These are phyloP conservation scores for Ochotona curzoniae DNA, from an alignment of 2,113 vertebrate genomes.

Conservation along the genomic window DNA sequence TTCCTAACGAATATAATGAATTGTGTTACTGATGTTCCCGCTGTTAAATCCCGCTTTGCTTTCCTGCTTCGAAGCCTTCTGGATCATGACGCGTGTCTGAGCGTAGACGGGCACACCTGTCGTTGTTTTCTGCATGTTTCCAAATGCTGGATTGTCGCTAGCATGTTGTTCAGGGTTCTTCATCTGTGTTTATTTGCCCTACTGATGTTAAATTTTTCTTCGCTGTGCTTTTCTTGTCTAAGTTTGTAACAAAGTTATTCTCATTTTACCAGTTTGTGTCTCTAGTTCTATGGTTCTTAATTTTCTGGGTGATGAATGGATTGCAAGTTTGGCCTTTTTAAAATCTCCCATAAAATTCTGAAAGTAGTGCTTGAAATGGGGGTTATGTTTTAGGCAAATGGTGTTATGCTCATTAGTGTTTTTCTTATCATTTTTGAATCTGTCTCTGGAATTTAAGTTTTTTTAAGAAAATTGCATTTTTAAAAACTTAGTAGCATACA, in stretches of 20 bases:
- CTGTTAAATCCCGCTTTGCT: not conserved
- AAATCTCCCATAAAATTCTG: not conserved
- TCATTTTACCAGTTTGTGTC: not conserved
- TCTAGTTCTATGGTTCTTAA: not conserved
- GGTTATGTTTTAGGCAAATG: not conserved
- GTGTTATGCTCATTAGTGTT: not conserved
- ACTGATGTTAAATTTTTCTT: constrained; percentile 5
- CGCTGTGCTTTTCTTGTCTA: not conserved
- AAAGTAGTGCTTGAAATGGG: constrained; percentile 35
- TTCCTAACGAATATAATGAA: not conserved
- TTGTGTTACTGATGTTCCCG: not conserved
- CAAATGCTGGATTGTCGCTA: not conserved
- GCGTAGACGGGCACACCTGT: not conserved
- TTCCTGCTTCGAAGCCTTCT: not conserved
- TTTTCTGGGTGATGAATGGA: constrained; percentile 19
- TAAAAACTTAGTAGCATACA: not conserved
- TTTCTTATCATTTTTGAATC: constrained; percentile 12
- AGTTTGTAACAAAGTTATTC: not conserved
- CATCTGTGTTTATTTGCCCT: not conserved
- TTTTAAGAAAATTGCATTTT: not conserved
- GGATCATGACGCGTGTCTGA: not conserved
- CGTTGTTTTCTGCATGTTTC: not conserved
- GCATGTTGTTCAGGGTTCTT: not conserved
- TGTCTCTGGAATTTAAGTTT: constrained; percentile 16
- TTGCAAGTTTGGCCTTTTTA: not conserved